phyloP scores from a whole-genome alignment of 2,888 invertebrate genomes.

The Auanema sp. region DNA sequence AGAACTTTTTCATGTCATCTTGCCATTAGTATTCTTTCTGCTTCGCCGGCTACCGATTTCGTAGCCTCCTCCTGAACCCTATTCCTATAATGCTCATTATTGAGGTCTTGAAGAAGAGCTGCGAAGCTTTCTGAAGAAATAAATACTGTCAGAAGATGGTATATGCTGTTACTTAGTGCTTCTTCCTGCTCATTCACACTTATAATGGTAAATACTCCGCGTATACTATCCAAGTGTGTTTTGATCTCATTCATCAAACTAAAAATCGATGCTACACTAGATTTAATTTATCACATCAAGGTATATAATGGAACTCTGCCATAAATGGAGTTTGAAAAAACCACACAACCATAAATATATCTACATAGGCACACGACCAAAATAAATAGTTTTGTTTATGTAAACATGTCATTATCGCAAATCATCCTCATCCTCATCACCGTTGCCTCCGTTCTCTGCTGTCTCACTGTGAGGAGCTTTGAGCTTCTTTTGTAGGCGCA shows the following conservation, averaged over 20 bases:
- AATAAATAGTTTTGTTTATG: conserved; percentile 1
- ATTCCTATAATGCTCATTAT: not conserved
- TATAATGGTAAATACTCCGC: conserved; percentile 4
- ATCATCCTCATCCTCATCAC: conserved; percentile 43
- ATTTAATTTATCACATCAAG: not conserved
- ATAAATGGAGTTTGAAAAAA: conserved; percentile 3
- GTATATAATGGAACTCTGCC: not conserved
- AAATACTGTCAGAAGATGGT: not conserved
- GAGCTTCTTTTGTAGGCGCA: conserved; percentile 48
- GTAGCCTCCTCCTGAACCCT: conserved; percentile 13
- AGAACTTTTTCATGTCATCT: too few relatives aligned
- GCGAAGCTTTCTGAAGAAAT: conserved; percentile 6
- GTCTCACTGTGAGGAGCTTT: conserved; percentile 27
- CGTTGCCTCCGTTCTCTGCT: conserved; percentile 21
- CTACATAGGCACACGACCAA: not conserved
- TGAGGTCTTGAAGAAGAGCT: conserved; percentile 7
- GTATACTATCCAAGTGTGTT: conserved; percentile 6
- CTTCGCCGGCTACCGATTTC: conserved; percentile 9
- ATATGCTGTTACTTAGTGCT: conserved; percentile 9
- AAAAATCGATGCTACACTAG: not conserved
- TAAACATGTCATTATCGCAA: conserved; percentile 16
- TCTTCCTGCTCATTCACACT: conserved; percentile 11
- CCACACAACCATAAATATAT: not conserved
- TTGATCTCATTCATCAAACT: conserved; percentile 8
- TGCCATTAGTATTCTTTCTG: conserved; percentile 13